Base-by-base conservation (phyloP, 2,113 vertebrate genomes). In the Takifugu bimaculatus region DNA sequence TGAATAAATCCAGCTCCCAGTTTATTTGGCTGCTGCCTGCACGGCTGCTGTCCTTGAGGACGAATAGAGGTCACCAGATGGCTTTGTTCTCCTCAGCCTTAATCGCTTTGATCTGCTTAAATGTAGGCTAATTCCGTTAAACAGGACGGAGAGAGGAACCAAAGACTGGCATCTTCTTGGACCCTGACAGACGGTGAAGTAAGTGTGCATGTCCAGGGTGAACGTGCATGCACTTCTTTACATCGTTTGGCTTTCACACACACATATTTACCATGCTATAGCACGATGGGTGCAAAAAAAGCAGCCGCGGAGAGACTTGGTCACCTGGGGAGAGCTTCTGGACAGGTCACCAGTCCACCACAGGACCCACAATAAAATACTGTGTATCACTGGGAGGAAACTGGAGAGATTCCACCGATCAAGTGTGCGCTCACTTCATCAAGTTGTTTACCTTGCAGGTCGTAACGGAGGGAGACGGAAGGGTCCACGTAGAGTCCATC, bases 401-500 rank as follows among this genome's bases (percentile, higher is more conserved):
- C 6, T 39, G 35, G 35, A 4, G 32, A 35, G 9, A 35, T 6
- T 7, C 32, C 32, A 7, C 2, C 6, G 4, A 35, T 39, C 35
- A 39, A 11, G 35, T 6, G 11, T 39, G 35, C 7, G 35, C 9
- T 10, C 9, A 11, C 9, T 10, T 39, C 11, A 39, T 10, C 35
- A 39, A 39, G 35, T 10, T 39, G 35, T 47, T 50, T 48, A 51
- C 5, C n/a, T 48, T 3, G 50, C 26, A 92, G 91, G 86, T 91
- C 4, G 72, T 98, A 52, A 85, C 91, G 57, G 93, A 94, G 29
- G 90, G 89, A 0, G 93, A 95, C 59, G 92, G 93, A 13, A 89
- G 95, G 59, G 92, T 97, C 59, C 95, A 93, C 0, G 94, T 98
- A 59, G 95, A 99, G 81, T 94, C 89, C 76, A 88, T 88, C 50